Conservation (phyloP, 2,797 vertebrate species). For the Tragopan temminckii region DNA sequence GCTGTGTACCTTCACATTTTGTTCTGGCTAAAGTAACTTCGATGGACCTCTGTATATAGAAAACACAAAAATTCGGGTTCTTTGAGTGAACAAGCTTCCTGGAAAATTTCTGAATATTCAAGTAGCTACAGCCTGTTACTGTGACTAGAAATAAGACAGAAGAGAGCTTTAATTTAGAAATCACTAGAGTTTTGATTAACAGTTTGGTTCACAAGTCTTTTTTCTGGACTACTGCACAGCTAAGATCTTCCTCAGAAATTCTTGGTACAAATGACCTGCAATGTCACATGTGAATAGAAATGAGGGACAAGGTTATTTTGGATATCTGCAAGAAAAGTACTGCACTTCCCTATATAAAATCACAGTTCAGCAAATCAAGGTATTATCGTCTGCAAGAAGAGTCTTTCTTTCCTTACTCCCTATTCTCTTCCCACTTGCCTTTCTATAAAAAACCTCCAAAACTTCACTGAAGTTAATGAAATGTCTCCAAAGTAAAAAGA, state of each 20-base stretch:
- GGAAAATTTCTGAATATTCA: neutral
- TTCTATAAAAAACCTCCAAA: slow-evolving; percentile 23
- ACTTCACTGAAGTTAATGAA: slow-evolving; percentile 64
- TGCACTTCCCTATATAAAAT: neutral
- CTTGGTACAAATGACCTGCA: neutral
- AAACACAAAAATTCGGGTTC: neutral
- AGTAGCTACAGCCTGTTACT: neutral
- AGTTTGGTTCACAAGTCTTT: accelerated
- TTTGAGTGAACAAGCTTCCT: neutral
- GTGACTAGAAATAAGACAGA: neutral
- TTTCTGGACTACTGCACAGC: neutral
- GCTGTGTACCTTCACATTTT: neutral
- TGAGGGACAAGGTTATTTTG: neutral
- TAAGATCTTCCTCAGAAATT: neutral
- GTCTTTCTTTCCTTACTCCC: neutral
- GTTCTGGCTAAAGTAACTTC: neutral
- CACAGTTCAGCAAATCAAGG: slow-evolving; percentile 17
- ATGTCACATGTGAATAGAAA: slow-evolving; percentile 3
- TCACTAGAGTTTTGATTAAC: neutral
- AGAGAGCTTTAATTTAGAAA: neutral
- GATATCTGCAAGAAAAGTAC: neutral
- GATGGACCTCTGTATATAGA: neutral
- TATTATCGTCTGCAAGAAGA: neutral
- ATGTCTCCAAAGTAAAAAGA: slow-evolving; percentile 64
- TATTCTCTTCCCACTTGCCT: neutral